Base-by-base conservation (phyloP, 2,113 vertebrate genomes). In the Neolamprologus falcicula region DNA sequence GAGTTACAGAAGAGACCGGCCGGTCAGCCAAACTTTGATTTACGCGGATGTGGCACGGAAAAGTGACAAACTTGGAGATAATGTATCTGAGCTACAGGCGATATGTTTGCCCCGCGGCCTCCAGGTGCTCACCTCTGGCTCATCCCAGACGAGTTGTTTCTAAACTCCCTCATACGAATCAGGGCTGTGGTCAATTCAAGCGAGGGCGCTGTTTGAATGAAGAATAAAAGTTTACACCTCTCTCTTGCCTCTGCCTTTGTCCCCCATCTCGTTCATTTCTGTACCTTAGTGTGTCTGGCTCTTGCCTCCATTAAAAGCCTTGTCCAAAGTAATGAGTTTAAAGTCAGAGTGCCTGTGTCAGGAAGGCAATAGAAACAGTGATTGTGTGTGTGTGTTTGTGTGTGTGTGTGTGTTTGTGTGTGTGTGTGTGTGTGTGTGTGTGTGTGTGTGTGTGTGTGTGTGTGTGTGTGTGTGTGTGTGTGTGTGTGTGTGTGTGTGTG, bases 311-410 rank as follows among this genome's bases (percentile, higher is more conserved):
- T 95, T 95, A 94, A 92, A 94, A 93, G 83, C 71, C 86, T 88
- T 94, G 94, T 95, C 93, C 86, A 54, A 91, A 92, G 93, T 94
- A 94, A 95, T 95, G 92, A 95, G 89, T 94, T 94, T 90, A 91
- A 94, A 94, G 90, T 92, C 71, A 80, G 90, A 81, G 54, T 85
- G 52, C 84, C 84, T 90, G 90, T 92, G 86, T 92, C 89, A 68
- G 84, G 68, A 61, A 85, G 83, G 85, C 84, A 89, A 78, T 31
- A 55, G 86, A 85, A 83, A 79, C 17, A 71, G 68, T n/a, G n/a
- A n/a, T 33, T 14, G 11, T 42, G 33, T 35, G 82, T 53, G 83
- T 85, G 82, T 83, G 79, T 84, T 12, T 13, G 54, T 57, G 54
- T 26, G 21, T 63, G 16, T 31, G 53, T 26, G 7, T 57, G 55